A percentile compares a stretch with the other conserved stretches of the same genome.
These are phyloP conservation scores for Pteromalus puparum DNA, from an alignment of 1,140 invertebrate species.

Conservation along the genomic window DNA sequence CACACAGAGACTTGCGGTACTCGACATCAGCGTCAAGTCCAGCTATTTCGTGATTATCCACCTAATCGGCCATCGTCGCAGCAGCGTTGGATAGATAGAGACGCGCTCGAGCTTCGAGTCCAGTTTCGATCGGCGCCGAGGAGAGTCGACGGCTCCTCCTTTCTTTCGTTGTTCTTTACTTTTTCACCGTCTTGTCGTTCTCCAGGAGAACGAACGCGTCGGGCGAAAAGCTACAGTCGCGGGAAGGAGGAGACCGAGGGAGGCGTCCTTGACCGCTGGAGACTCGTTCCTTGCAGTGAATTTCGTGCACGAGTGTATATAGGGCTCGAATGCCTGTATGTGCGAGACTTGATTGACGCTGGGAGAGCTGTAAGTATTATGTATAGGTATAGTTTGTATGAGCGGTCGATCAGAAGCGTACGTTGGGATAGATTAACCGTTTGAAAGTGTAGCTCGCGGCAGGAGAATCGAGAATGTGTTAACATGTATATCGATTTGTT, in stretches of 20 bases:
- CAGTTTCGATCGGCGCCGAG: constrained; percentile 44
- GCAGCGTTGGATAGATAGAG: constrained; percentile 2
- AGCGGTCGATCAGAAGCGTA: no score
- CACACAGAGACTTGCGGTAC: not conserved
- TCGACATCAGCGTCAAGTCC: constrained; percentile 16
- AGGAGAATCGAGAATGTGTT: no score
- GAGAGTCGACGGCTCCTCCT: not conserved
- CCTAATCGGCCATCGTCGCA: constrained; percentile 22
- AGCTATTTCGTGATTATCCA: constrained; percentile 41
- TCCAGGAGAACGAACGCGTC: constrained; percentile 16
- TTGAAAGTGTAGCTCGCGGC: no score
- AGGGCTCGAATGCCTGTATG: not conserved
- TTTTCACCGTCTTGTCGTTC: constrained; percentile 6
- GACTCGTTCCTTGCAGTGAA: not conserved
- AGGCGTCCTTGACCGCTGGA: not conserved
- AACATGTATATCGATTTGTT: no score
- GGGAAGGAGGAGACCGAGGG: not conserved
- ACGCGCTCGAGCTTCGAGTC: not conserved
- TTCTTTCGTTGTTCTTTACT: not conserved
- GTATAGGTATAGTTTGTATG: no score
- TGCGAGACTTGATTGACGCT: not conserved
- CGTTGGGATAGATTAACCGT: no score
- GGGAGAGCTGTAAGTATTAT: no score
- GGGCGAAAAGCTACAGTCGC: not conserved
- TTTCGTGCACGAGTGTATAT: not conserved